Conservation (phyloP, 2,113 vertebrate genomes). For the Columbina picui region DNA sequence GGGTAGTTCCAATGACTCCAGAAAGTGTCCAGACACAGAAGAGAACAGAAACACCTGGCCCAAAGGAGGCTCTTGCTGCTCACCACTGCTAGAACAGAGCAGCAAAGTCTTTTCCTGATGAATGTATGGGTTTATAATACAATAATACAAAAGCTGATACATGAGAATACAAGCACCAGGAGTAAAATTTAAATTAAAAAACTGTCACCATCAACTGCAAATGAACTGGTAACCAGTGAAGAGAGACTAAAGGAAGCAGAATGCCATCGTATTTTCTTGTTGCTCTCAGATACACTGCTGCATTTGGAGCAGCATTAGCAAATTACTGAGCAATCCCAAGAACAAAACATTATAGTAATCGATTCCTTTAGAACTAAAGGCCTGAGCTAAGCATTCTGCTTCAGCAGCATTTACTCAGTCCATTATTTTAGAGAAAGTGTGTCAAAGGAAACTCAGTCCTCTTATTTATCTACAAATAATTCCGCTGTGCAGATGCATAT, state of each 20-base stretch:
- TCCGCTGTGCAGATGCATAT: not conserved
- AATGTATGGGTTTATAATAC: not conserved
- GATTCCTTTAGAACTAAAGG: slow-evolving; percentile 36
- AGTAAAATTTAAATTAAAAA: not conserved
- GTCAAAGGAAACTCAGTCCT: not conserved
- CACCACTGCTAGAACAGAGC: not conserved
- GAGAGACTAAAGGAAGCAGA: not conserved
- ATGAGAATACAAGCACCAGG: not conserved
- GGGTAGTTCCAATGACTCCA: not conserved
- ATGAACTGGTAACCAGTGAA: not conserved
- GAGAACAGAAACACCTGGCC: not conserved
- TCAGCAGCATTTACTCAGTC: not conserved
- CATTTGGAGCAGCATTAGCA: slow-evolving; percentile 15
- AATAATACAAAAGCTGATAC: not conserved
- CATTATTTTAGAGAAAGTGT: slow-evolving; percentile 31
- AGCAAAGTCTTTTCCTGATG: not conserved
- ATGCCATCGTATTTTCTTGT: not conserved
- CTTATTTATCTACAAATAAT: not conserved
- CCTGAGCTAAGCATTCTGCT: slow-evolving; percentile 31
- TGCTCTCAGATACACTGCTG: not conserved
- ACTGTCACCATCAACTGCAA: not conserved
- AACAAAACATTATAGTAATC: slow-evolving; percentile 35
- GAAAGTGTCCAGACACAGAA: not conserved
- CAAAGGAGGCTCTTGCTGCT: not conserved
- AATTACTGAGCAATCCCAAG: slow-evolving; percentile 15